Percentiles rank a stretch among this genome's conserved stretches.
These are phyloP conservation scores for Kuschelorhynchus macadamiae DNA, from an alignment of 2,888 invertebrate species.

Conservation along the genomic window DNA sequence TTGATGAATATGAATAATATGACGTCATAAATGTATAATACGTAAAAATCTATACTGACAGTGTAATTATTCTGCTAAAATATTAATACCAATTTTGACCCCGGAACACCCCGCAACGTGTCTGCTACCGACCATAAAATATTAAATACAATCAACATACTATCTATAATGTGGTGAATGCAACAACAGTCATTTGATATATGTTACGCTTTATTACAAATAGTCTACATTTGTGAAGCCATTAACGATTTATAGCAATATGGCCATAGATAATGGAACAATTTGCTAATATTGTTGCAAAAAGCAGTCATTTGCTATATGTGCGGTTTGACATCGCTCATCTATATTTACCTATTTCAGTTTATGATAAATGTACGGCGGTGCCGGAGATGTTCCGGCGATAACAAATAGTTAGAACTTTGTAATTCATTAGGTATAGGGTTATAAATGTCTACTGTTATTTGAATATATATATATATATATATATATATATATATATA, in stretches of 20 bases:
- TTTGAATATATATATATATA: too few relatives aligned
- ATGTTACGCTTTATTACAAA: slow-evolving; percentile 35
- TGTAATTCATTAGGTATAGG: too few relatives aligned
- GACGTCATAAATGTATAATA: too few relatives aligned
- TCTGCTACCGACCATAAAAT: not conserved
- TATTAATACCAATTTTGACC: too few relatives aligned
- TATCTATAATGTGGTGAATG: slow-evolving; percentile 18
- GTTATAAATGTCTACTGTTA: too few relatives aligned
- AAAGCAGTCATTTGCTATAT: slow-evolving; percentile 26
- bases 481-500: too few relatives aligned
- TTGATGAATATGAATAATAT: too few relatives aligned
- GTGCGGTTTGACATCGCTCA: slow-evolving; percentile 27
- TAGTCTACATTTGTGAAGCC: slow-evolving; percentile 24
- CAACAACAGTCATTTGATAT: slow-evolving; percentile 29
- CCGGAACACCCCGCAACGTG: too few relatives aligned
- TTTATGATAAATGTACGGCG: slow-evolving; percentile 4
- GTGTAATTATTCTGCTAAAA: too few relatives aligned
- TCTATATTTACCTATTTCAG: slow-evolving; percentile 5
- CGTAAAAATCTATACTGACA: too few relatives aligned
- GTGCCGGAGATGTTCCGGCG: too few relatives aligned
- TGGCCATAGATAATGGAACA: slow-evolving; percentile 42
- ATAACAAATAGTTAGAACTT: too few relatives aligned
- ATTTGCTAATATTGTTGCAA: slow-evolving; percentile 43
- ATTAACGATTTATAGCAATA: slow-evolving; percentile 44
- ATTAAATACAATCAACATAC: slow-evolving; percentile 2